Percentiles rank a stretch among this genome's conserved stretches.
Conservation (phyloP, 2,797 vertebrate species). For the Podargus strigoides region DNA sequence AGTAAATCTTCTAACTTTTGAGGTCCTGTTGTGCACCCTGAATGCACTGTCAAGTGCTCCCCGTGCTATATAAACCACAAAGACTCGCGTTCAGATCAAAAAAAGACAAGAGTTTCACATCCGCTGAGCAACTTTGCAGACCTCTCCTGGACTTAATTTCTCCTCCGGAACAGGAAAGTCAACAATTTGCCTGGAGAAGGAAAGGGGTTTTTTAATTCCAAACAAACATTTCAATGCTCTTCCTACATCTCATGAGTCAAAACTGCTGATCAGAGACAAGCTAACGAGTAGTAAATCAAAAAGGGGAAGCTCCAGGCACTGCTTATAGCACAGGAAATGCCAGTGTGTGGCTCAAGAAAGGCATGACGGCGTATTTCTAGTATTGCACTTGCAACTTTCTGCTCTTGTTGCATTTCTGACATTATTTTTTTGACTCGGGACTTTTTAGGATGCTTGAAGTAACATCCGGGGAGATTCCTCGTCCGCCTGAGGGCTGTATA, state of each 20-base stretch:
- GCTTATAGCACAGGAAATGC: not conserved
- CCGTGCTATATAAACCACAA: not conserved
- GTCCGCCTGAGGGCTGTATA: not conserved
- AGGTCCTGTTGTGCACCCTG: not conserved
- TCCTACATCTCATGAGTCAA: not conserved
- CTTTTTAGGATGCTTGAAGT: not conserved
- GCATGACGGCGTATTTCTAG: not conserved
- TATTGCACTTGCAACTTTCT: not conserved
- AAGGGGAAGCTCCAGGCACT: constrained; percentile 26
- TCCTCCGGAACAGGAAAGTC: not conserved
- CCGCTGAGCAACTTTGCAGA: not conserved
- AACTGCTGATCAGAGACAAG: not conserved
- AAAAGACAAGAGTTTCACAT: not conserved
- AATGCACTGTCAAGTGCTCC: not conserved
- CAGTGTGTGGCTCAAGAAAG: not conserved
- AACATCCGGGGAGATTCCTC: not conserved
- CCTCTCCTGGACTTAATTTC: not conserved
- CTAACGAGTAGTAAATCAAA: not conserved
- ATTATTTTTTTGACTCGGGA: not conserved
- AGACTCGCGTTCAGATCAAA: not conserved
- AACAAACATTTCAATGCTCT: not conserved
- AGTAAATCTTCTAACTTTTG: not conserved
- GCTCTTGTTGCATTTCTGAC: not conserved
- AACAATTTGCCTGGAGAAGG: not conserved
- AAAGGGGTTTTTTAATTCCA: not conserved